phyloP scores from a whole-genome alignment of 2,888 invertebrate species.

The Tromatobia lineatoria region DNA sequence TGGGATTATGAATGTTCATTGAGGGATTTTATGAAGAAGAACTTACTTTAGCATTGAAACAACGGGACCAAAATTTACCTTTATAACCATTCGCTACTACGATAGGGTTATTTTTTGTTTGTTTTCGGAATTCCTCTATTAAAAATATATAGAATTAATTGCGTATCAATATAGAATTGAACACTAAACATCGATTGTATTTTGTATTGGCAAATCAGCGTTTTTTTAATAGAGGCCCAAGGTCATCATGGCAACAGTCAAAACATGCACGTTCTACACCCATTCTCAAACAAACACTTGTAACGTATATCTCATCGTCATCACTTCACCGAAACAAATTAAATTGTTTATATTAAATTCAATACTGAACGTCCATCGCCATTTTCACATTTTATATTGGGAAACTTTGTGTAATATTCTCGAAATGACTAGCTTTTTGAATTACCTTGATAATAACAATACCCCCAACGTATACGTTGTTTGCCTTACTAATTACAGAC shows the following conservation, averaged over 20 bases:
- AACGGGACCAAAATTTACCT: constrained; percentile 71
- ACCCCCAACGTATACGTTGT: background rate
- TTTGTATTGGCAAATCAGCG: too few species aligned
- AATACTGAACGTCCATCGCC: background rate
- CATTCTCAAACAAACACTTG: too few species aligned
- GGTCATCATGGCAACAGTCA: too few species aligned
- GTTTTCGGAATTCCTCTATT: too few species aligned
- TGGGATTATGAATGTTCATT: background rate
- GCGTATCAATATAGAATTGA: background rate
- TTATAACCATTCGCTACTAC: too few species aligned
- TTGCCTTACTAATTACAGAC: background rate
- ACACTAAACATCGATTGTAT: too few species aligned
- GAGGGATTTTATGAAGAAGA: background rate
- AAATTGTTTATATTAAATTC: background rate
- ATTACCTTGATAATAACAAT: background rate
- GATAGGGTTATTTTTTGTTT: background rate
- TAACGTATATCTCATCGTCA: too few species aligned
- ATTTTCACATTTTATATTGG: background rate
- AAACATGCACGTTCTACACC: too few species aligned
- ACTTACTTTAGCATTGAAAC: constrained; percentile 83
- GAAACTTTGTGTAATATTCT: background rate
- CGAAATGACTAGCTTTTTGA: background rate
- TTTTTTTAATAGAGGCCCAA: too few species aligned
- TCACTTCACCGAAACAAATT: too few species aligned
- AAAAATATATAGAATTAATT: too few species aligned